These are phyloP conservation scores for Synodontis membranacea DNA, from an alignment of 2,113 vertebrate genomes.

Conservation along the genomic window DNA sequence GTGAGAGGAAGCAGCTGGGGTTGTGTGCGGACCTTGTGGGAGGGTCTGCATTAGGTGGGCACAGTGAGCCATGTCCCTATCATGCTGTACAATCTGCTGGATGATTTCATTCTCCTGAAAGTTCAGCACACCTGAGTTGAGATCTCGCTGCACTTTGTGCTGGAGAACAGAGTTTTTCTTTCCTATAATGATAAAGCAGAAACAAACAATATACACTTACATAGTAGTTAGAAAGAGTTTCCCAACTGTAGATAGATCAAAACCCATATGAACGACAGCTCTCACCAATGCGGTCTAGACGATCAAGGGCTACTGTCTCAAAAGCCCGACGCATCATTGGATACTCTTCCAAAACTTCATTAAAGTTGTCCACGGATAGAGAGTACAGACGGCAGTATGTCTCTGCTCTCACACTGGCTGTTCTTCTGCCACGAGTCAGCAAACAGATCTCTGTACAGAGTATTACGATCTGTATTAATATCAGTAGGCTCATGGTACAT, in stretches of 20 bases:
- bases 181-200: slow-evolving; percentile 70
- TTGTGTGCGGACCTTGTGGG: slow-evolving; percentile 49
- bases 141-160: slow-evolving; percentile 95
- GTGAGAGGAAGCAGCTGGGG: slow-evolving; percentile 70
- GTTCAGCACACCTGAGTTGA: slow-evolving; percentile 92
- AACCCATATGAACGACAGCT: slow-evolving; percentile 7
- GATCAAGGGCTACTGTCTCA: slow-evolving; percentile 92
- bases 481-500: neutral
- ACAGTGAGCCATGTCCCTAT: slow-evolving; percentile 96
- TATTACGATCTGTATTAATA: slow-evolving; percentile 16
- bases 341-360: slow-evolving; percentile 95
- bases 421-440: slow-evolving; percentile 90
- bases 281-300: slow-evolving; percentile 94
- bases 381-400: slow-evolving; percentile 98
- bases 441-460: slow-evolving; percentile 88
- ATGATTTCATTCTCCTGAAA: slow-evolving; percentile 97
- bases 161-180: slow-evolving; percentile 95
- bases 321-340: slow-evolving; percentile 98
- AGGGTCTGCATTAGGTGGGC: slow-evolving; percentile 81
- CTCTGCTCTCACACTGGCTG: slow-evolving; percentile 89
- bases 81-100: slow-evolving; percentile 97
- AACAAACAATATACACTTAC: neutral
- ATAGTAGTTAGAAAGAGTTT: neutral
- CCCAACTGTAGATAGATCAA: neutral
- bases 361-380: slow-evolving; percentile 94